Evolutionary conservation across 1,140 invertebrate genomes (phyloP), one percentile per base, ranked within the genome.

Genomic region (Nephila pilipes): DNA sequence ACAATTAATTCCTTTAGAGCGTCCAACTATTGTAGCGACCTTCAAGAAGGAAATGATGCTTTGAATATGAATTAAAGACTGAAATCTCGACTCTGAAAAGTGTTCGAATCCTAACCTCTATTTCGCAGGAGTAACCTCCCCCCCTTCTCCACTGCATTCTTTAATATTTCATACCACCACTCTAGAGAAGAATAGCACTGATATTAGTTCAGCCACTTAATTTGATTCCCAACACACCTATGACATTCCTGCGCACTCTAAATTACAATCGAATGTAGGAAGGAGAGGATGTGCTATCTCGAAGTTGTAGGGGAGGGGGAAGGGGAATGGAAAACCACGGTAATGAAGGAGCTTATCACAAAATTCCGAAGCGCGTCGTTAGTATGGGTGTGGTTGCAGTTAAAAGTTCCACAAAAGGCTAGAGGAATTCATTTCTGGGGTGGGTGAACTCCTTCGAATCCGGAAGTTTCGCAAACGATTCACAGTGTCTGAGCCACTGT

Each of bases 401-500:
- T 46, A 20, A 20, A 38, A 10, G 22, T 18, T 69, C n/a, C 60
- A 88, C 58, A 88, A 88, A 85, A 69, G 85, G 46, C 55, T 79
- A 6, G 83, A 22, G 80, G 38, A 83, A 54, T 83, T 29, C 29
- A 36, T 10, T 18, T 32, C 25, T 46, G 46, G 29, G 69, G 69
- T 32, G 69, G 32, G 29, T 2, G 29, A 75, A 75, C 29, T 75
- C 29, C 18, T 57, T 25, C 55, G 32, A 90, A 80, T 58, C 88
- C 88, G 88, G 88, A 90, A 90, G 88, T 90, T 80, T 60, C 55
- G 20, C 69, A 90, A 90, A 90, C 80, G 88, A 90, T 63, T 90
- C 75, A 3, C 57, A 38, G 75, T 90, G 32, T 90, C 60, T 79
- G 55, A 32, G 75, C 69, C 88, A 81, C 57, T 90, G 55, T 79